These are phyloP conservation scores for Enteromius paludinosus DNA, from an alignment of 2,797 vertebrate genomes.

Conservation along the genomic window DNA sequence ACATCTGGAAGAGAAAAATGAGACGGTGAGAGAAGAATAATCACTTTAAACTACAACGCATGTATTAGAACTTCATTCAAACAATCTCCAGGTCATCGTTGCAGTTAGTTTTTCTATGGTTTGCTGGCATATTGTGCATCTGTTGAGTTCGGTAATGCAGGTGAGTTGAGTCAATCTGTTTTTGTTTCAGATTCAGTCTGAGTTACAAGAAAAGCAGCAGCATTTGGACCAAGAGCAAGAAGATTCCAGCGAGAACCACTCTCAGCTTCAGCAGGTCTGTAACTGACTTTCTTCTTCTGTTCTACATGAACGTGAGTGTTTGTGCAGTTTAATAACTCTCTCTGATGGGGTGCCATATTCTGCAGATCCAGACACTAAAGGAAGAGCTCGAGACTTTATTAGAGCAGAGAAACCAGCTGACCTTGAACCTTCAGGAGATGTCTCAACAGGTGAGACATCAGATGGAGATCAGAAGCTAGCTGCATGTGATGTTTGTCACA, in stretches of 20 bases:
- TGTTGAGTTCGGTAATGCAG: neutral
- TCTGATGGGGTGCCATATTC: neutral
- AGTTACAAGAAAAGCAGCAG: neutral
- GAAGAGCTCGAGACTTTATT: conserved; percentile 28
- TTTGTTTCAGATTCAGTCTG: conserved; percentile 39
- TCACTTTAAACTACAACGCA: neutral
- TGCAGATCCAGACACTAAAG: conserved; percentile 34
- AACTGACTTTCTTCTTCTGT: neutral
- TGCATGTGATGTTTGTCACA: neutral
- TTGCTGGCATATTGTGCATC: neutral
- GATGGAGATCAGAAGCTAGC: neutral
- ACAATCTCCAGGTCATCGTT: neutral
- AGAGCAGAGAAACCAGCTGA: conserved; percentile 26
- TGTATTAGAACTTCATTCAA: neutral
- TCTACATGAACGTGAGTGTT: no score
- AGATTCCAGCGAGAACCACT: neutral
- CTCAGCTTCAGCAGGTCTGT: conserved; percentile 38
- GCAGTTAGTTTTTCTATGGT: no score
- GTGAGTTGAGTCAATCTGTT: neutral
- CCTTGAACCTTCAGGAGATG: conserved; percentile 27
- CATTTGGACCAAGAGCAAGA: neutral
- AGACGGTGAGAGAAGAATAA: conserved; percentile 29
- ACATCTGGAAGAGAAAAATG: conserved; percentile 47
- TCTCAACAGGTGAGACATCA: conserved; percentile 42
- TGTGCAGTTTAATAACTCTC: neutral